Percentiles rank a stretch among this genome's conserved stretches.
Conservation (phyloP, 2,888 invertebrate genomes). For the Tromatobia lineatoria region DNA sequence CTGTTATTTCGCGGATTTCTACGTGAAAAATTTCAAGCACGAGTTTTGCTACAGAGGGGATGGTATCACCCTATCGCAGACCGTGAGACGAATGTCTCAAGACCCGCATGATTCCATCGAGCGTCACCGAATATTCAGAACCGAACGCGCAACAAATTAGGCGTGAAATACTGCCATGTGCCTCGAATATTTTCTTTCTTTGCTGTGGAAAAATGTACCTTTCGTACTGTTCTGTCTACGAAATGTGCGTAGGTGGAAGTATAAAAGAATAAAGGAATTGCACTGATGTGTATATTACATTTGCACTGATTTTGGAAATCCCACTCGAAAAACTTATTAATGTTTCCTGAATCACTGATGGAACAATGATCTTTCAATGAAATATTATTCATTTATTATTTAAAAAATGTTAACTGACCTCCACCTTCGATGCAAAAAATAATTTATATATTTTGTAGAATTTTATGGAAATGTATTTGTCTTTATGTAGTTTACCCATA, state of each 20-base stretch:
- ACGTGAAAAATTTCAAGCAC: slow-evolving; percentile 39
- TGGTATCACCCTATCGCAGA: slow-evolving; percentile 10
- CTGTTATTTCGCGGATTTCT: not conserved
- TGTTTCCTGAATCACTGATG: not conserved
- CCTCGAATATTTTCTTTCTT: slow-evolving; percentile 79
- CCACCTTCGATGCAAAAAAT: not conserved
- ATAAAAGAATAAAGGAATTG: slow-evolving; percentile 16
- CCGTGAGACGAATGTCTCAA: slow-evolving; percentile 54
- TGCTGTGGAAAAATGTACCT: slow-evolving; percentile 8
- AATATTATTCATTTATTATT: not conserved
- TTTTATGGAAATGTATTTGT: not conserved
- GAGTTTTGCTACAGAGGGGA: slow-evolving; percentile 16
- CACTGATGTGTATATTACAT: not conserved
- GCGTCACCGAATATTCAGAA: slow-evolving; percentile 78
- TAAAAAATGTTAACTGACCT: not conserved
- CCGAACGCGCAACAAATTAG: slow-evolving; percentile 82
- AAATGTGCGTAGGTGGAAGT: not conserved
- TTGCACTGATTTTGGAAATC: not conserved
- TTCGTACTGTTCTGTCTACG: slow-evolving; percentile 1
- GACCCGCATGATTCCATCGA: slow-evolving; percentile 66
- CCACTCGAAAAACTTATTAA: not conserved
- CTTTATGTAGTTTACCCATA: not conserved
- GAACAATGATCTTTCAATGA: not conserved
- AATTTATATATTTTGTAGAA: too few species aligned
- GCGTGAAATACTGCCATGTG: slow-evolving; percentile 83